These are phyloP conservation scores for Tiliqua scincoides DNA, from an alignment of 2,113 vertebrate species.

Conservation along the genomic window DNA sequence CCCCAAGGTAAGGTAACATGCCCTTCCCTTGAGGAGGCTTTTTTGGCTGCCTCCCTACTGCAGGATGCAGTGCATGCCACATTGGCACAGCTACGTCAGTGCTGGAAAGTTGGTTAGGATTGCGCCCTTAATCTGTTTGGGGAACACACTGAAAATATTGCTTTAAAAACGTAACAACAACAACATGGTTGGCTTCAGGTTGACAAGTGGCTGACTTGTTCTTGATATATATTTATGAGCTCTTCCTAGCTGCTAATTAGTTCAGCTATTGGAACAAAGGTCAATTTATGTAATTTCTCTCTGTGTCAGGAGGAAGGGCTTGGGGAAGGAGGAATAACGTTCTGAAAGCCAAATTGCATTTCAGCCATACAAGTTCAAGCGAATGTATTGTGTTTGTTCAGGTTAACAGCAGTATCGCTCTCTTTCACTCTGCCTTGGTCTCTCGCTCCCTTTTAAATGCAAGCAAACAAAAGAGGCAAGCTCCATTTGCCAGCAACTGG, in stretches of 20 bases:
- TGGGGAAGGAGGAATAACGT: background rate
- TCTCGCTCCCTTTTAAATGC: conserved; percentile 9
- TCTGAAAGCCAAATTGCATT: conserved; percentile 29
- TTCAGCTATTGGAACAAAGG: conserved; percentile 54
- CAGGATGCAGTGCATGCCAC: too few relatives aligned
- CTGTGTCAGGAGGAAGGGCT: conserved; percentile 5
- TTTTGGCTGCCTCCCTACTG: too few relatives aligned
- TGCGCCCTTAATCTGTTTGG: background rate
- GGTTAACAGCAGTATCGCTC: conserved; percentile 43
- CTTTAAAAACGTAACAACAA: background rate
- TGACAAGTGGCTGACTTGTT: background rate
- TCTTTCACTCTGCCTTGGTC: background rate
- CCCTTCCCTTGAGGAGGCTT: too few relatives aligned
- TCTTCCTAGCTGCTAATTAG: conserved; percentile 52
- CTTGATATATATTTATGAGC: conserved; percentile 5
- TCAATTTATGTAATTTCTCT: conserved; percentile 1
- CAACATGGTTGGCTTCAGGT: background rate
- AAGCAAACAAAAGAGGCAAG: conserved; percentile 61
- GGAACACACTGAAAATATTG: background rate
- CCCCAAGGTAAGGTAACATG: too few relatives aligned
- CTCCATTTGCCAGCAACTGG: conserved; percentile 47
- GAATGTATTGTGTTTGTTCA: conserved; percentile 52
- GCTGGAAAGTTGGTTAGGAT: too few relatives aligned
- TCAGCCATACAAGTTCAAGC: conserved; percentile 35
- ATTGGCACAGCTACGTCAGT: too few relatives aligned